Base-by-base conservation (phyloP, 1,140 invertebrate species). In the Drosophila trapezifrons region DNA sequence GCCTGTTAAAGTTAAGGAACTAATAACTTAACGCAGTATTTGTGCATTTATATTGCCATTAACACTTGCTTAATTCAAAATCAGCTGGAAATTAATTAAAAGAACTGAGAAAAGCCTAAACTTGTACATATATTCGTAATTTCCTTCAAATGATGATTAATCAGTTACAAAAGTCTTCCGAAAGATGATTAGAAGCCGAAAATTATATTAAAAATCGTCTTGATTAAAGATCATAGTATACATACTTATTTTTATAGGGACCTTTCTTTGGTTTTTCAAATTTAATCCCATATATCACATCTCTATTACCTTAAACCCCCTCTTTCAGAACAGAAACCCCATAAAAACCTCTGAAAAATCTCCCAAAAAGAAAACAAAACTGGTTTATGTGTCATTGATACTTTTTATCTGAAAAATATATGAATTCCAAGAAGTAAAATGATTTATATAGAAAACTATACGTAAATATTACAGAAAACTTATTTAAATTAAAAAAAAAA, bases 41-140 rank as follows among this genome's bases (percentile, higher is more conserved):
- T 37, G 9, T 37, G 51, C 20, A 37, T 52, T 52, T 52, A 20
- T 18, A 20, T 32, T 20, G 51, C 32, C 51, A 52, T 52, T 35
- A 52, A 52, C 49, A 52, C 49, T 35, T 52, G 13, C 4, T 47
- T 27, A 27, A 49, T 17, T 12, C 0, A 2, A 17, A 32, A 32
- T 51, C 7, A 7, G 5, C 12, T 29, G 32, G 13, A 20, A 52
- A 52, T 12, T 18, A 35, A 52, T 18, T 32, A 8, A 35, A 29
- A 51, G 12, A 32, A 8, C n/a, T 3, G 7, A 51, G 17, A 32
- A 8, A 32, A 18, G 25, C 3, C 13, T 8, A 4, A 25, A 4
- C 4, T n/a, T 9, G 4, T 0, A 47, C 10, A 25, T 9, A 43
- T 18, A 10, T 43, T 18, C 4, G 8, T 10, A 18, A 17, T 42